Evolutionary conservation across 2,797 vertebrate species (phyloP).

Genomic region (Petrocephalus schoutedeni): DNA sequence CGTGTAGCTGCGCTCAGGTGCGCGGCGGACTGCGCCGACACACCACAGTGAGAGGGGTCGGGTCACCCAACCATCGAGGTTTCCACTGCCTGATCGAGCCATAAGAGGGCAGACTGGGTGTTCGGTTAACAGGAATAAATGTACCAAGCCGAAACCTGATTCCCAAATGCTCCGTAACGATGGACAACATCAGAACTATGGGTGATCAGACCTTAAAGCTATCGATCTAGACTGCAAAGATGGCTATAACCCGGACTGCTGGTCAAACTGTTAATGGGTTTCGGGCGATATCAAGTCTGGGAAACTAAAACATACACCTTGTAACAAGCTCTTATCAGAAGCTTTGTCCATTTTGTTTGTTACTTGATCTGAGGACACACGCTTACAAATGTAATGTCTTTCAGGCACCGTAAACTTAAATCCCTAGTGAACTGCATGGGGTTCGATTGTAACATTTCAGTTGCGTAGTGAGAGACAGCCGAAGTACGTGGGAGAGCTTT

Average conservation of each 20-base stretch:
- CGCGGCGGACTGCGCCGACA: not conserved
- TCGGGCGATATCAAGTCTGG: not conserved
- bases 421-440: not conserved
- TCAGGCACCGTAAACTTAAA: not conserved
- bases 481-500: not conserved
- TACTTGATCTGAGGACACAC: not conserved
- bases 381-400: not conserved
- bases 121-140: not conserved
- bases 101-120: not conserved
- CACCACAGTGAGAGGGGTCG: not conserved
- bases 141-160: not conserved
- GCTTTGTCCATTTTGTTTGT: not conserved
- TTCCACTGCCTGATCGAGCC: not conserved
- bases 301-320: not conserved
- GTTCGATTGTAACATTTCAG: not conserved
- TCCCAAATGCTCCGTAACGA: not conserved
- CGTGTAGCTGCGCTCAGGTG: not conserved
- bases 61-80: not conserved
- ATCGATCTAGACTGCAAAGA: not conserved
- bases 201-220: not conserved
- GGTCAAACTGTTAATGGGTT: not conserved
- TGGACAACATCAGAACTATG: not conserved
- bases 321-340: not conserved
- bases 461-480: not conserved
- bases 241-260: not conserved